A percentile compares a stretch with the other conserved stretches of the same genome.
Evolutionary conservation across 2,113 vertebrate genomes (phyloP).

Genomic region (Corythoichthys haematopterus): DNA sequence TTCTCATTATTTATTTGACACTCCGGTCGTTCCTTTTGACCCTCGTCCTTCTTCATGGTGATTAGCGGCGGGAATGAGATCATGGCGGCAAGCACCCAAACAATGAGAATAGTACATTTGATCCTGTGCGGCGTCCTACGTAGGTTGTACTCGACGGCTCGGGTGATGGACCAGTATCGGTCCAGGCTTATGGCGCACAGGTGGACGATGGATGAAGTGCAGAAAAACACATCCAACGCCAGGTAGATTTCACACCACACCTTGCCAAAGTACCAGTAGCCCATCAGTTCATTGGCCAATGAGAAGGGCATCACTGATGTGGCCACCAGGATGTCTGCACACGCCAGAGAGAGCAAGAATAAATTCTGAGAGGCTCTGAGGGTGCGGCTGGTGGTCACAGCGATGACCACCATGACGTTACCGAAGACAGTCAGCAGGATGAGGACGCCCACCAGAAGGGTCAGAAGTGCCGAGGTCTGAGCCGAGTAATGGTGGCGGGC

Average conservation of each 20-base stretch:
- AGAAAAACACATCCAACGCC: slow-evolving; percentile 90
- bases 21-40: slow-evolving; percentile 46
- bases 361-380: slow-evolving; percentile 90
- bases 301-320: slow-evolving; percentile 91
- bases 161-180: slow-evolving; percentile 90
- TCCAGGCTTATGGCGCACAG: slow-evolving; percentile 89
- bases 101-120: slow-evolving; percentile 81
- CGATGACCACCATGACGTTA: slow-evolving; percentile 87
- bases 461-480: slow-evolving; percentile 52
- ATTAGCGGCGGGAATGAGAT: slow-evolving; percentile 90
- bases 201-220: slow-evolving; percentile 80
- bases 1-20: slow-evolving; percentile 83
- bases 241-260: slow-evolving; percentile 90
- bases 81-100: slow-evolving; percentile 86
- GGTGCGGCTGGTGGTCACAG: slow-evolving; percentile 82
- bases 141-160: slow-evolving; percentile 86
- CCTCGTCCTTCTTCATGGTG: slow-evolving; percentile 78
- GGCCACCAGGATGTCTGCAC: slow-evolving; percentile 89
- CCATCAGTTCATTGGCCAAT: slow-evolving; percentile 86
- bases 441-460: slow-evolving; percentile 71
- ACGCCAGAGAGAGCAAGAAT: slow-evolving; percentile 88
- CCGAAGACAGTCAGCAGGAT: slow-evolving; percentile 85
- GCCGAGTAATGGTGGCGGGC: slow-evolving; percentile 30
- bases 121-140: slow-evolving; percentile 86
- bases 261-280: slow-evolving; percentile 87